Percentiles rank a stretch among this genome's conserved stretches.
phyloP scores from a whole-genome alignment of 1,140 invertebrate genomes.

The Brachionus koreanus region DNA sequence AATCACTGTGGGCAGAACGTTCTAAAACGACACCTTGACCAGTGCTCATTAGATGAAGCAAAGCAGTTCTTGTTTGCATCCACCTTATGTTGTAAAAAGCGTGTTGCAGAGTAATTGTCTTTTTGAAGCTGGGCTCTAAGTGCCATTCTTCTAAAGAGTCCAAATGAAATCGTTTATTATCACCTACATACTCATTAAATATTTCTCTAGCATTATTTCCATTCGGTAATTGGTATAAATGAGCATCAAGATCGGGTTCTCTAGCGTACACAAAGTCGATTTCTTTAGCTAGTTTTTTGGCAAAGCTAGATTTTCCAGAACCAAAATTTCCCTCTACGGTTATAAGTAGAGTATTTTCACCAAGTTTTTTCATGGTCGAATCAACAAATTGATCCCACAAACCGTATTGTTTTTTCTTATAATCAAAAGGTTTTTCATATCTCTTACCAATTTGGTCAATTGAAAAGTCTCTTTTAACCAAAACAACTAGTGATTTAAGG shows the following conservation, averaged over 20 bases:
- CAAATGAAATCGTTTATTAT: slow-evolving; percentile 1
- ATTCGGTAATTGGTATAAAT: slow-evolving; percentile 36
- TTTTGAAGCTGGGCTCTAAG: slow-evolving; percentile 37
- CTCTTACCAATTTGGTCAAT: slow-evolving; percentile 39
- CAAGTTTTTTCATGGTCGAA: slow-evolving; percentile 23
- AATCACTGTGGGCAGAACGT: slow-evolving; percentile 17
- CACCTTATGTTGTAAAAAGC: slow-evolving; percentile 43
- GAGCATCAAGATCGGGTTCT: slow-evolving; percentile 28
- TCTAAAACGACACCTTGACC: slow-evolving; percentile 39
- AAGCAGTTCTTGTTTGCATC: slow-evolving; percentile 43
- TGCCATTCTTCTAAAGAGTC: slow-evolving; percentile 44
- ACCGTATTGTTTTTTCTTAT: slow-evolving; percentile 44
- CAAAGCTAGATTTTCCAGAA: slow-evolving; percentile 30
- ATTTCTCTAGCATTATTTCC: slow-evolving; percentile 21
- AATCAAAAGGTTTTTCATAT: slow-evolving; percentile 42
- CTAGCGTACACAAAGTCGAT: slow-evolving; percentile 33
- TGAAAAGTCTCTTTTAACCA: slow-evolving; percentile 40
- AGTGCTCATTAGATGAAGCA: slow-evolving; percentile 41
- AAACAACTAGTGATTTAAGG: background rate
- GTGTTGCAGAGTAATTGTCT: slow-evolving; percentile 38
- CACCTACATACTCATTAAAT: slow-evolving; percentile 25
- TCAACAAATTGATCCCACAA: slow-evolving; percentile 13
- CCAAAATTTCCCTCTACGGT: slow-evolving; percentile 43
- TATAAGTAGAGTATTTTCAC: slow-evolving; percentile 40
- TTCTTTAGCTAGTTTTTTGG: slow-evolving; percentile 39